Evolutionary conservation across 37 sponge, comb jelly and placozoan genomes (phyloP), one percentile per base, ranked within the genome.

Genomic region (Cladorhizidae sp.): DNA sequence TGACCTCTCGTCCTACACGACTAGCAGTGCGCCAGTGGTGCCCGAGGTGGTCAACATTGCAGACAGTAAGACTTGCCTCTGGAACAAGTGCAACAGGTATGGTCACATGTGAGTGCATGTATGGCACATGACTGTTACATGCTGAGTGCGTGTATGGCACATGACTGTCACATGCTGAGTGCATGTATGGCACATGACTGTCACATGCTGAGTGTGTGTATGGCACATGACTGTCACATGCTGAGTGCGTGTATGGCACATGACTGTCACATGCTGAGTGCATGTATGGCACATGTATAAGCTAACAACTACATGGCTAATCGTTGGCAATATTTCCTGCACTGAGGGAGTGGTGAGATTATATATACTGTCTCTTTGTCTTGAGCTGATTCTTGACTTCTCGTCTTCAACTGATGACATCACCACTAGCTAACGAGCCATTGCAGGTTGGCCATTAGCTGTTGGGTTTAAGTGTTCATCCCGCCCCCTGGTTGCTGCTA

Each of bases 81-180:
- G 57, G 71, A 41, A n/a, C 71, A 71, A 71, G 3, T 71, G 71
- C 26, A 71, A 14, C 45, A 71, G 71, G 71, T 71, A n/a, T 22
- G n/a, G 3, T 15, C 8, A 15, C 25, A 3, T 26, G 17, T 67
- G 35, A 9, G 64, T 63, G 26, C n/a, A n/a, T n/a, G n/a, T n/a
- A n/a, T n/a, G n/a, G n/a, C n/a, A n/a, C n/a, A n/a, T n/a, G n/a
- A n/a, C n/a, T n/a, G 61, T 59, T 18, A 59, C n/a, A 59, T 59
- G 28, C n/a, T 7, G 28, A 5, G 7, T 59, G 5, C 28, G 3
- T 26, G 28, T 59, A 6, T 59, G 61, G 6, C 28, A 28, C 28
- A 59, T 28, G 28, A 28, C 12, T 59, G 61, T 28, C 61, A 59
- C 28, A 59, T 18, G 12, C 3, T 17, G 61, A 6, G 6, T 59